Evolutionary conservation across 2,888 invertebrate species (phyloP), one percentile per base, ranked within the genome.

Genomic region (Magallana nippona): DNA sequence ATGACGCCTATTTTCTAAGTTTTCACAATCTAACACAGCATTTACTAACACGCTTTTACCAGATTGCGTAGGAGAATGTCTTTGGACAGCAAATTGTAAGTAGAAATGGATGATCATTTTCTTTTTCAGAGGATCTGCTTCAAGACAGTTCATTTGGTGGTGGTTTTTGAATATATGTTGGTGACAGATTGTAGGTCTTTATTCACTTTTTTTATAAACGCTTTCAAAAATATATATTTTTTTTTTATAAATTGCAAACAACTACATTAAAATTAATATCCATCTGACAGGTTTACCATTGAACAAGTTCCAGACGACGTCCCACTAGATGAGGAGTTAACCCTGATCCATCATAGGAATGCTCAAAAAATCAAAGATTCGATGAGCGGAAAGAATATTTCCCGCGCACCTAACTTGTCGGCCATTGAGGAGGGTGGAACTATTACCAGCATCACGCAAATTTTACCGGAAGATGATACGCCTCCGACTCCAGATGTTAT

Each of bases 361-460:
- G 90, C 89, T 11, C 89, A 90, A 80, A 87, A 89, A 60, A 82
- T 90, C 10, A 89, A 91, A 17, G 89, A 90, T 27, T 87, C 89
- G n/a, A 88, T 88, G n/a, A 82, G 83, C 10, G 81, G 83, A 2
- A 85, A 88, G 82, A 83, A 79, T n/a, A 88, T 88, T n/a, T 88
- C 87, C 10, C 88, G 92, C 57, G 88, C 91, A 8, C 90, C 91
- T 0, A 86, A 89, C 17, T 82, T 92, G 78, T 92, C 92, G 0
- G 91, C 91, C 44, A 91, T 92, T 60, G 92, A 92, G 79, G 92
- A 92, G 83, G 91, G 90, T 1, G 88, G 88, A 81, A 91, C 92
- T 0, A 89, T 92, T 19, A 90, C 89, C 56, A 92, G 92, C 77
- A 82, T 92, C 55, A 87, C 88, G 27, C 91, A 91, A 84, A 32